Conservation (phyloP, 1,140 invertebrate species). For the Pseudomyrmex pallidus region DNA sequence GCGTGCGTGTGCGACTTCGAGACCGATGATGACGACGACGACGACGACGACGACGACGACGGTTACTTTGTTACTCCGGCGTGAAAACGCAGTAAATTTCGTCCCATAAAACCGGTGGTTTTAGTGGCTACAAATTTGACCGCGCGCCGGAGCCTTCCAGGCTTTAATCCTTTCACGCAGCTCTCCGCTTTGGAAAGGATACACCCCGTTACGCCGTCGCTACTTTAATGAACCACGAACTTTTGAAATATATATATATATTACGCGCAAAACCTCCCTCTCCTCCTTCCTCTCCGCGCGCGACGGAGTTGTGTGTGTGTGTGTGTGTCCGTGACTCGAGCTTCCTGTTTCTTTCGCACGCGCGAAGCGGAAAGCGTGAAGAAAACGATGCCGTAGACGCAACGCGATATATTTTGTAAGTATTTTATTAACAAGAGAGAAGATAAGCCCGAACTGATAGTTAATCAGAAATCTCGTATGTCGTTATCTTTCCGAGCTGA, state of each 20-base stretch:
- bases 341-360: conserved; percentile 38
- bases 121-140: conserved; percentile 84
- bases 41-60: conserved; percentile 42
- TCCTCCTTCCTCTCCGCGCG: conserved; percentile 47
- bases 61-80: conserved; percentile 80
- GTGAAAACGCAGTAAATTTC: conserved; percentile 83
- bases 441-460: neutral
- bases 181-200: conserved; percentile 60
- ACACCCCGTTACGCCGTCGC: conserved; percentile 60
- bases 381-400: too few species aligned
- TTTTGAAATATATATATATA: conserved; percentile 80
- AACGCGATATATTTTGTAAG: neutral
- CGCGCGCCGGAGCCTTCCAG: conserved; percentile 57
- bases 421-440: neutral
- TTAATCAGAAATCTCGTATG: neutral
- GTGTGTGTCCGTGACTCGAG: conserved; percentile 30
- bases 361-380: neutral
- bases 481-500: conserved; percentile 8
- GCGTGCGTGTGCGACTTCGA: too few species aligned
- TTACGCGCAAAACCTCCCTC: too few species aligned
- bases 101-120: conserved; percentile 79
- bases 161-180: conserved; percentile 67
- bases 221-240: conserved; percentile 82
- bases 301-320: neutral
- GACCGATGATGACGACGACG: neutral